Percentiles rank a stretch among this genome's conserved stretches.
Evolutionary conservation across 1,140 invertebrate genomes (phyloP).

Genomic region (Drosophila tristis): DNA sequence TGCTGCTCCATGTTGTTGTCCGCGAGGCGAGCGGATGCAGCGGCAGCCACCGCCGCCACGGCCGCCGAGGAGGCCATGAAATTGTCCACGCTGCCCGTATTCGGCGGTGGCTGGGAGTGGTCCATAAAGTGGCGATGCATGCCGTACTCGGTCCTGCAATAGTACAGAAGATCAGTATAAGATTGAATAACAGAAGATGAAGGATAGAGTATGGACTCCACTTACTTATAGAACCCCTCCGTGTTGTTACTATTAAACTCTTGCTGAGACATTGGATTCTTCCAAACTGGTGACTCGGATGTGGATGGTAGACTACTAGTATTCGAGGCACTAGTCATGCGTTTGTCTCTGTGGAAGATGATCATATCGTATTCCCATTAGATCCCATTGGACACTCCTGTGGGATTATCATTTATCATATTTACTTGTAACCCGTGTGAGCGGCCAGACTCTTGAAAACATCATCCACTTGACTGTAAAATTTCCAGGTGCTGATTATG

Average conservation of each 20-base stretch:
- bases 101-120: conserved; percentile 79
- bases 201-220: not conserved
- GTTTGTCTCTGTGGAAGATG: conserved; percentile 70
- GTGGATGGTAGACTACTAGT: conserved; percentile 81
- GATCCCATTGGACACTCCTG: not conserved
- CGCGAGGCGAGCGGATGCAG: conserved; percentile 72
- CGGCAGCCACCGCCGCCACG: conserved; percentile 77
- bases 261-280: conserved; percentile 84
- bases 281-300: conserved; percentile 83
- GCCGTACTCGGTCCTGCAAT: conserved; percentile 79
- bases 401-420: not conserved
- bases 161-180: not conserved
- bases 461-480: conserved; percentile 83
- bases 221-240: conserved; percentile 82
- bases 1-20: conserved; percentile 78
- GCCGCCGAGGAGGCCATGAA: conserved; percentile 81
- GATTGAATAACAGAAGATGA: not conserved
- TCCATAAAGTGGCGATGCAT: conserved; percentile 84
- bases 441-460: conserved; percentile 81
- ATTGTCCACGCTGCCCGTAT: conserved; percentile 76
- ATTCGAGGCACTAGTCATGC: conserved; percentile 81
- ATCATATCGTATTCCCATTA: not conserved
- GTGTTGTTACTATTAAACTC: conserved; percentile 83
- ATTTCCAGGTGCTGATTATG: conserved; percentile 83
- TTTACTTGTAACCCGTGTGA: conserved; percentile 79